A percentile compares a stretch with the other conserved stretches of the same genome.
Conservation (phyloP, 2,888 invertebrate species). For the Tyria jacobaeae region DNA sequence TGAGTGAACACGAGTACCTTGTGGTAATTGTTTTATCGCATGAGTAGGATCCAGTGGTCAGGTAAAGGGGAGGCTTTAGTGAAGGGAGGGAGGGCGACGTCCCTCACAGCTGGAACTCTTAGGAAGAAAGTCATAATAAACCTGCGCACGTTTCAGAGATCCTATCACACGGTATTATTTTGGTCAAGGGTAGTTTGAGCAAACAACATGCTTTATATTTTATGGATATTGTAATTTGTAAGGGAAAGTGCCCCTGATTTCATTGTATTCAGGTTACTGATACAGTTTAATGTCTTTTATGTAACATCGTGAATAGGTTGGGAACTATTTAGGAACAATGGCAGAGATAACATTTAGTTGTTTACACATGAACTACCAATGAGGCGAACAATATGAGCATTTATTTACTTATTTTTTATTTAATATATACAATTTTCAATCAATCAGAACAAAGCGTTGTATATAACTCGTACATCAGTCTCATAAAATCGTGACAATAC, state of each 20-base stretch:
- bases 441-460: conserved; percentile 62
- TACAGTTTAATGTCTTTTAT: conserved; percentile 39
- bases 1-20: conserved; percentile 71
- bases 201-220: conserved; percentile 66
- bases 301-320: conserved; percentile 24
- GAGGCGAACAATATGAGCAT: conserved; percentile 1
- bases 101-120: conserved; percentile 68
- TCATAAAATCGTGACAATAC: conserved; percentile 76
- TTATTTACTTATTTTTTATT: conserved; percentile 19
- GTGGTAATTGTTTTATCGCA: conserved; percentile 86
- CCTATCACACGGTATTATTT: conserved; percentile 78
- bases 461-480: conserved; percentile 67
- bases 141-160: conserved; percentile 76
- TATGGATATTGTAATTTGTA: conserved; percentile 64
- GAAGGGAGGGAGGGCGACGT: conserved; percentile 48
- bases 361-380: conserved; percentile 14
- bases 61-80: conserved; percentile 46
- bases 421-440: conserved; percentile 48
- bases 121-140: conserved; percentile 79
- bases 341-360: conserved; percentile 27
- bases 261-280: conserved; percentile 53
- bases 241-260: conserved; percentile 53
- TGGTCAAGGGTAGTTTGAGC: conserved; percentile 80
- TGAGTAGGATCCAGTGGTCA: conserved; percentile 74
- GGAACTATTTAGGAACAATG: conserved; percentile 26